Percentiles rank a stretch among this genome's conserved stretches.
phyloP scores from a whole-genome alignment of 2,888 invertebrate genomes.

The Aethes cnicana region DNA sequence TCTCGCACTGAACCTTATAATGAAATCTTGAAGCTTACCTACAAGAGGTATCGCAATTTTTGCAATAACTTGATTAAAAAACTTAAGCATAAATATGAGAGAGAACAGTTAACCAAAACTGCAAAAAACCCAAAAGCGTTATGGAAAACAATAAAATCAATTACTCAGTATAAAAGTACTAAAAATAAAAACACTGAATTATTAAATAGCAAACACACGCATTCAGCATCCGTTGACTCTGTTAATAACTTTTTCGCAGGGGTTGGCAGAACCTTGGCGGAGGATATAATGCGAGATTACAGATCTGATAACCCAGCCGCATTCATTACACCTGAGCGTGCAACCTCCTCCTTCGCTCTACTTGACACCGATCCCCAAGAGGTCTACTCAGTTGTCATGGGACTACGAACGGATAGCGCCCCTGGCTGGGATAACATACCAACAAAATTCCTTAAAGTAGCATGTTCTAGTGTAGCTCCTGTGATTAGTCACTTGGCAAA shows the following conservation, averaged over 20 bases:
- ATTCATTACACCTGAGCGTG: not conserved
- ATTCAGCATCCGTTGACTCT: not conserved
- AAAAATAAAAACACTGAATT: not conserved
- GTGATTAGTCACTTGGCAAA: no score
- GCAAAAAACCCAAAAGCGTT: not conserved
- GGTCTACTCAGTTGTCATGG: not conserved
- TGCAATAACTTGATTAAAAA: no score
- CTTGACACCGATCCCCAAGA: not conserved
- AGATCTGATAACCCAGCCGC: not conserved
- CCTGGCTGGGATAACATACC: not conserved
- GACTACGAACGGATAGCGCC: no score
- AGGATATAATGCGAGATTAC: not conserved
- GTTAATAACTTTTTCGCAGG: not conserved
- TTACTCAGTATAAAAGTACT: not conserved
- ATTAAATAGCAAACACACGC: not conserved
- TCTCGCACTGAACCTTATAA: not conserved
- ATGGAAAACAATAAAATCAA: not conserved
- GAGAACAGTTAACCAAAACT: not conserved
- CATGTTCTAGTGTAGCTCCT: no score
- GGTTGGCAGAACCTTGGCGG: not conserved
- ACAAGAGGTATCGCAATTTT: not conserved
- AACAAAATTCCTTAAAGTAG: not conserved
- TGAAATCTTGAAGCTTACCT: not conserved
- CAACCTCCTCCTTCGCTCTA: not conserved
- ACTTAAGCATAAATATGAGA: not conserved